phyloP scores from a whole-genome alignment of 37 sponge, comb jelly and placozoan genomes.

The Cladorhizidae sp. region DNA sequence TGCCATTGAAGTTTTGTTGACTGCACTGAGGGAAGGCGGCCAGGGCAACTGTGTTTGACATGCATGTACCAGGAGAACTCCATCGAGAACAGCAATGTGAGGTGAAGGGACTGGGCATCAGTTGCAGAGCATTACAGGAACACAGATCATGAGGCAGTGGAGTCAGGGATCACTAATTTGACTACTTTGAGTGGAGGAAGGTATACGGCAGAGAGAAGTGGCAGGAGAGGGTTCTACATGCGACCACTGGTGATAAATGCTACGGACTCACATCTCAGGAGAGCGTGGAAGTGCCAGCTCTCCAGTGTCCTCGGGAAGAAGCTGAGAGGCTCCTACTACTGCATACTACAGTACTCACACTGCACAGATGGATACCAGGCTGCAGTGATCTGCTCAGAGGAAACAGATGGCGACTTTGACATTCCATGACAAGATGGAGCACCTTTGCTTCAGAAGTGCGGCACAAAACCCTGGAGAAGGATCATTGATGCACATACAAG shows the following conservation, averaged over 20 bases:
- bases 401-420: too few relatives aligned
- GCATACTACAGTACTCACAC: too few relatives aligned
- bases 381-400: too few relatives aligned
- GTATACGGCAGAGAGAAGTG: not conserved
- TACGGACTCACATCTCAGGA: not conserved
- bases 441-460: too few relatives aligned
- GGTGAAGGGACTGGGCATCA: constrained; percentile 22
- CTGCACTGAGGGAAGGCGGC: not conserved
- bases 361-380: not conserved
- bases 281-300: not conserved
- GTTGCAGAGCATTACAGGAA: constrained; percentile 13
- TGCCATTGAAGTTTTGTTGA: not conserved
- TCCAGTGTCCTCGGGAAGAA: constrained; percentile 4
- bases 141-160: constrained; percentile 14
- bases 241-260: not conserved
- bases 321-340: not conserved
- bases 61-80: not conserved
- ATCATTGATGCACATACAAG: too few relatives aligned
- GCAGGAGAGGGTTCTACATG: constrained; percentile 3
- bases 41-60: constrained; percentile 14
- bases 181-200: constrained; percentile 1
- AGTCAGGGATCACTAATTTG: not conserved
- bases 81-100: constrained; percentile 10
- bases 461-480: not conserved
- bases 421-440: too few relatives aligned